Base-by-base conservation (phyloP, 2,113 vertebrate genomes). In the Tetraodon nigroviridis region DNA sequence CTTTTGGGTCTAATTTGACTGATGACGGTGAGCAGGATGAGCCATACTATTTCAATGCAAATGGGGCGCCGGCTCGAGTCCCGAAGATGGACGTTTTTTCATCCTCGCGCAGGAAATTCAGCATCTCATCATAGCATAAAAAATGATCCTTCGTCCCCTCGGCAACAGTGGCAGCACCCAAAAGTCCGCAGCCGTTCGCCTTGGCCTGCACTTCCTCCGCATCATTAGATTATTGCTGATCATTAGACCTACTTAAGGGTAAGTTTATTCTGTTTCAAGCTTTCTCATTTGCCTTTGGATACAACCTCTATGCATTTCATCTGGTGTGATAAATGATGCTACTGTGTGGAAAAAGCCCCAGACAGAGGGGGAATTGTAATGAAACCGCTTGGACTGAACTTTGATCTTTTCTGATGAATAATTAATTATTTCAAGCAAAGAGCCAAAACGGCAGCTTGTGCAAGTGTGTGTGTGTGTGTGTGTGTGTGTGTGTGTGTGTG, bases 391-490 rank as follows among this genome's bases (percentile, higher is more conserved):
- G 11, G 32, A 37, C 32, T 37, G 32, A 37, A 37, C 32, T 37
- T 37, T 37, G 32, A 37, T 37, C 32, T 12, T 37, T 65, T 77
- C 50, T 8, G 52, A 73, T 76, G 76, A 82, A 69, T 52, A 60
- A 81, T 83, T 59, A 69, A 74, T 63, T 42, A 0, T 62, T 51
- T 15, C 27, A 48, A 68, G 77, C 70, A 72, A 70, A 63, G 60
- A 69, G 47, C 68, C 65, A 47, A 37, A 37, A 37, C 7, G 10
- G 32, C 32, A 37, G 17, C 18, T 19, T 47, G 17, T n/a, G 16
- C 15, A 17, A 17, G 46, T 48, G 16, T 48, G 46, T 18, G 46
- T 48, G 46, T 48, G 46, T 49, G 48, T 50, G 19, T 50, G 19
- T 21, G 11, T 50, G 48, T 46, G 44, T 16, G 14, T 46, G 44